phyloP scores from a whole-genome alignment of 2,113 vertebrate species.

The Pseudolaguvia tuberculata region DNA sequence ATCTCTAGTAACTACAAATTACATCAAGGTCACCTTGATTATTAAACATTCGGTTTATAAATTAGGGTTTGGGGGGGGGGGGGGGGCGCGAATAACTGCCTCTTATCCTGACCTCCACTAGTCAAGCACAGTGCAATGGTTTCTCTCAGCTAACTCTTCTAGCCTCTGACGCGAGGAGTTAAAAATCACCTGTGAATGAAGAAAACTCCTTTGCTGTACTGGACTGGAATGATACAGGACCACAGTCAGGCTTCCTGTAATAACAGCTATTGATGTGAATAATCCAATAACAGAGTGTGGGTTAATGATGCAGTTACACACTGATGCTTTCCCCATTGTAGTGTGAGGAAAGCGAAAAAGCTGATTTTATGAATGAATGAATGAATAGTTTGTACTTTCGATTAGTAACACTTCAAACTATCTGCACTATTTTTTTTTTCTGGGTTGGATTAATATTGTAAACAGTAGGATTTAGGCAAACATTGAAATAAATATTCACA shows the following conservation, averaged over 20 bases:
- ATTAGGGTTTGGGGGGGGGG: neutral
- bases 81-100: no score
- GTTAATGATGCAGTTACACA: constrained; percentile 11
- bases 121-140: constrained; percentile 12
- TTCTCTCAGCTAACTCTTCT: neutral
- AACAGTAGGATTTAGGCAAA: constrained; percentile 42
- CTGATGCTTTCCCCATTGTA: constrained; percentile 4
- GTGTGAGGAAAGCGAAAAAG: neutral
- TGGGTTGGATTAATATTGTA: constrained; percentile 36
- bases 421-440: constrained; percentile 17
- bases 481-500: constrained; percentile 48
- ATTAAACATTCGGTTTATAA: constrained; percentile 5
- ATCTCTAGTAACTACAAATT: constrained; percentile 18
- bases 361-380: neutral
- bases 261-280: neutral
- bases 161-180: neutral
- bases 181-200: neutral
- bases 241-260: neutral
- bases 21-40: constrained; percentile 29
- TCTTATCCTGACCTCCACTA: neutral
- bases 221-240: neutral
- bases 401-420: neutral
- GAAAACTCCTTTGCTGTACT: neutral
- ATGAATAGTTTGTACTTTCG: neutral
- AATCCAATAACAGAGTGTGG: neutral